These are phyloP conservation scores for Cremastinae sp. DNA, from an alignment of 2,888 invertebrate species.

Conservation along the genomic window DNA sequence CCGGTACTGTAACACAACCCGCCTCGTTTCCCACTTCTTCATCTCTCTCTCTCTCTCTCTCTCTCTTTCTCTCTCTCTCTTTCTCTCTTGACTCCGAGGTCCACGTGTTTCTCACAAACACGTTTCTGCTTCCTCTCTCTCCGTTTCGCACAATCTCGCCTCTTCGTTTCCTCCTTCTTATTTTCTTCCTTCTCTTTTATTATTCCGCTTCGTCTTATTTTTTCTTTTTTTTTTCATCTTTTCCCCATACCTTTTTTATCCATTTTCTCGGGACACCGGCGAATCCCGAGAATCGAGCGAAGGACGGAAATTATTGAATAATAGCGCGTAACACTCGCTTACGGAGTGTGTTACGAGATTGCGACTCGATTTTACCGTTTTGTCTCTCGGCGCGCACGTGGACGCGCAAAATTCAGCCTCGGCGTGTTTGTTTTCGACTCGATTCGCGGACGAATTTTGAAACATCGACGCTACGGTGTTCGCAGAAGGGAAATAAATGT, in stretches of 20 bases:
- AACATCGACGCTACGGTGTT: too few relatives aligned
- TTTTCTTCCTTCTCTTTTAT: constrained; percentile 1
- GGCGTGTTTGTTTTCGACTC: too few relatives aligned
- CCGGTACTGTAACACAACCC: constrained; percentile 1
- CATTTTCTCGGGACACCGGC: background rate
- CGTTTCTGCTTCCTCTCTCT: constrained; percentile 36
- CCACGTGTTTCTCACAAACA: constrained; percentile 53
- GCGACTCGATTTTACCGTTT: too few relatives aligned
- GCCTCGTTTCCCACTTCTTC: too few relatives aligned
- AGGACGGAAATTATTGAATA: constrained; percentile 5
- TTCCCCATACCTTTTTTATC: background rate
- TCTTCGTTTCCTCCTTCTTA: background rate
- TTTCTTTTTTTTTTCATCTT: background rate
- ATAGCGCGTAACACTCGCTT: constrained; percentile 6
- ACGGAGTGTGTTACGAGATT: too few relatives aligned
- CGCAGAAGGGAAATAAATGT: too few relatives aligned
- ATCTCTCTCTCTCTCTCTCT: background rate
- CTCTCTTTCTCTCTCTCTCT: background rate
- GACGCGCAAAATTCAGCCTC: too few relatives aligned
- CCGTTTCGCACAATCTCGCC: constrained; percentile 9
- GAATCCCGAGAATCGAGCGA: too few relatives aligned
- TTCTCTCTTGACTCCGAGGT: constrained; percentile 6
- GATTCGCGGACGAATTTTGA: too few relatives aligned
- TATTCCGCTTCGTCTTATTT: constrained; percentile 6
- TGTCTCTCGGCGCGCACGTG: too few relatives aligned